These are phyloP conservation scores for Neodiprion virginianus DNA, from an alignment of 1,140 invertebrate species.

Conservation along the genomic window DNA sequence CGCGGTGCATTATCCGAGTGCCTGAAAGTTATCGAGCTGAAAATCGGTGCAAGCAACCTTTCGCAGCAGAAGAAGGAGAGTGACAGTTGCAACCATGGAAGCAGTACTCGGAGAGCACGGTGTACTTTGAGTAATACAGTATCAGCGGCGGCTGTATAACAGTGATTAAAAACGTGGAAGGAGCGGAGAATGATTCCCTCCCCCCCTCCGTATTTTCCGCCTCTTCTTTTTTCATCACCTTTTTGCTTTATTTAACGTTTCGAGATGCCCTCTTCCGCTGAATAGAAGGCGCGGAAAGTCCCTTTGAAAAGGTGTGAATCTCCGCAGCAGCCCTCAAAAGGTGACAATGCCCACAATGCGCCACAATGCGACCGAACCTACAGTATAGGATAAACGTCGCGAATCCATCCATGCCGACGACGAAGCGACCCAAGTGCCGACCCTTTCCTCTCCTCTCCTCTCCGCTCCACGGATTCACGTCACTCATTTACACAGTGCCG, in stretches of 20 bases:
- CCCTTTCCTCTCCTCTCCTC: conserved; percentile 23
- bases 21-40: not conserved
- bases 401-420: not conserved
- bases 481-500: not conserved
- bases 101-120: no score
- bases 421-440: conserved; percentile 11
- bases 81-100: not conserved
- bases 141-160: no score
- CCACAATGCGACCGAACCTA: conserved; percentile 53
- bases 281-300: conserved; percentile 52
- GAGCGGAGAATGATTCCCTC: conserved; percentile 14
- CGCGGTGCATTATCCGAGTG: not conserved
- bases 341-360: conserved; percentile 51
- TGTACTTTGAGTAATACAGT: no score
- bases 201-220: conserved; percentile 28
- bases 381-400: conserved; percentile 41
- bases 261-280: conserved; percentile 39
- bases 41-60: not conserved
- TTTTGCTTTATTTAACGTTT: conserved; percentile 18
- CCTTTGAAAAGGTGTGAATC: conserved; percentile 57
- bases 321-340: conserved; percentile 46
- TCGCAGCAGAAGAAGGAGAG: not conserved
- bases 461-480: not conserved
- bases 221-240: conserved; percentile 18
- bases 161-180: no score